Percentiles rank a stretch among this genome's conserved stretches.
These are phyloP conservation scores for Campodea augens DNA, from an alignment of 1,140 invertebrate species.

Conservation along the genomic window DNA sequence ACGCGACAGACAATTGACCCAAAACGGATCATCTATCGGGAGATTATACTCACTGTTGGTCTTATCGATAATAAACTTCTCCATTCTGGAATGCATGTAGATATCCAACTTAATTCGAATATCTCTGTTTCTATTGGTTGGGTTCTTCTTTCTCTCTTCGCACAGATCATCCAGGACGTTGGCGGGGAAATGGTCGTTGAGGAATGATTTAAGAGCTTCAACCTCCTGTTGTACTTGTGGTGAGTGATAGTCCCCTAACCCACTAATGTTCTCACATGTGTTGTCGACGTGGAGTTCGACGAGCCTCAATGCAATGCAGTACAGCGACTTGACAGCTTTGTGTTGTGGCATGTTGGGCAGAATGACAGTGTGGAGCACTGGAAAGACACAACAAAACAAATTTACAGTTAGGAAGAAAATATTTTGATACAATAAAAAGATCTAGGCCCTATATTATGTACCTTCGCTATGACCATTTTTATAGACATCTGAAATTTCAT, in stretches of 20 bases:
- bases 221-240: slow-evolving; percentile 3
- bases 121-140: neutral
- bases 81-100: slow-evolving; percentile 11
- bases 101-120: slow-evolving; percentile 7
- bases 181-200: slow-evolving; percentile 8
- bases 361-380: too few species aligned
- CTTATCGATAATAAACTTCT: slow-evolving; percentile 5
- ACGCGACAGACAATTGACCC: slow-evolving; percentile 23
- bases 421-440: too few species aligned
- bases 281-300: slow-evolving; percentile 3
- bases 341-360: slow-evolving; percentile 9
- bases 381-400: too few species aligned
- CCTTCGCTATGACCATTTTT: too few species aligned
- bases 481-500: too few species aligned
- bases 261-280: slow-evolving; percentile 8
- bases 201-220: slow-evolving; percentile 4
- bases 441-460: too few species aligned
- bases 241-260: slow-evolving; percentile 4
- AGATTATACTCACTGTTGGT: slow-evolving; percentile 1
- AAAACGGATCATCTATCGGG: slow-evolving; percentile 16
- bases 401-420: too few species aligned
- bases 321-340: slow-evolving; percentile 7
- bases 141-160: slow-evolving; percentile 3
- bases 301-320: neutral
- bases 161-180: slow-evolving; percentile 10